phyloP scores from a whole-genome alignment of 2,888 invertebrate species.

The Rotaria socialis region DNA sequence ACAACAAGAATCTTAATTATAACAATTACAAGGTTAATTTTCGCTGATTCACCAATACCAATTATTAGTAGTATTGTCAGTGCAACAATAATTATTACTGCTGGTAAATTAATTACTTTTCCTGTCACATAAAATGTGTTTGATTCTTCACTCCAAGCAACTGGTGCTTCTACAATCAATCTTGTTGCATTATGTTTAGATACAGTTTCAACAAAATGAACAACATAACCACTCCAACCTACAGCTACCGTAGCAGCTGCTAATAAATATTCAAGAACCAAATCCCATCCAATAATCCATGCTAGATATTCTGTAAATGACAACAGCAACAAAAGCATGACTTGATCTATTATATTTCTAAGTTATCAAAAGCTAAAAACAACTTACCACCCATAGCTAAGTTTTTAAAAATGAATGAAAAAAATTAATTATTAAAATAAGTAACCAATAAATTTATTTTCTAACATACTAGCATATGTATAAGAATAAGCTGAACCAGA shows the following conservation, averaged over 20 bases:
- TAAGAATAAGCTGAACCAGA: slow-evolving; percentile 4
- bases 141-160: neutral
- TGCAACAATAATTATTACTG: slow-evolving; percentile 28
- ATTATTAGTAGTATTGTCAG: slow-evolving; percentile 35
- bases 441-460: no score
- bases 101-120: slow-evolving; percentile 39
- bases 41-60: slow-evolving; percentile 24
- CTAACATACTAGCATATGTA: neutral
- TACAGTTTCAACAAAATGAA: neutral
- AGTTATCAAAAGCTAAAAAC: no score
- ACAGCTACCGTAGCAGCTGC: slow-evolving; percentile 35
- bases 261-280: slow-evolving; percentile 29
- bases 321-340: neutral
- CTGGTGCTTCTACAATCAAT: neutral
- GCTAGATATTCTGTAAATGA: neutral
- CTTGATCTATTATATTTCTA: no score
- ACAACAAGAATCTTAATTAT: neutral
- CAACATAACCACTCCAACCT: slow-evolving; percentile 23
- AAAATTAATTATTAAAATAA: no score
- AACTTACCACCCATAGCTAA: no score
- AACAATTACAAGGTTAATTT: neutral
- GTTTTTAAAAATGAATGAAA: no score
- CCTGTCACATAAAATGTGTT: neutral
- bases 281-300: slow-evolving; percentile 35
- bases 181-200: neutral